phyloP scores from a whole-genome alignment of 2,113 vertebrate species.

The Cygnus buccinator region DNA sequence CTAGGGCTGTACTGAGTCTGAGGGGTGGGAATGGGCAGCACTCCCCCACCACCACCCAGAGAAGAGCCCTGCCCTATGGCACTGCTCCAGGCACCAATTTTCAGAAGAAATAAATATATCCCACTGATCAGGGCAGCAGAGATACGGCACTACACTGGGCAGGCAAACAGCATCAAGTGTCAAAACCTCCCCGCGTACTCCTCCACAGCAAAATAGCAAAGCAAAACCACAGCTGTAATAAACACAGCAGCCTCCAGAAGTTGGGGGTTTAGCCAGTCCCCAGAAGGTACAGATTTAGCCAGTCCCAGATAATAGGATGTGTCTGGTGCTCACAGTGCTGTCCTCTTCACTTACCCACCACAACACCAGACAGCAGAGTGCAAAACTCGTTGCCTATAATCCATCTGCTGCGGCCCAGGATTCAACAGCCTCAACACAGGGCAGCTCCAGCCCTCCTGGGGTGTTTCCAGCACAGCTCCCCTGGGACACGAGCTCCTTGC shows the following conservation, averaged over 20 bases:
- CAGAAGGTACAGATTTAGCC: background rate
- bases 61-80: background rate
- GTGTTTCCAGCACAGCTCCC: background rate
- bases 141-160: background rate
- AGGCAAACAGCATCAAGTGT: fast-evolving
- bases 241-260: background rate
- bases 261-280: background rate
- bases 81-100: background rate
- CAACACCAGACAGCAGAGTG: fast-evolving
- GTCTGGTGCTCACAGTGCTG: background rate
- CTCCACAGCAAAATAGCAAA: background rate
- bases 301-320: background rate
- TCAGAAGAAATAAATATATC: background rate
- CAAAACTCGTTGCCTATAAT: background rate
- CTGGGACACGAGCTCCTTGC: fast-evolving
- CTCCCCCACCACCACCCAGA: fast-evolving
- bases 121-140: background rate
- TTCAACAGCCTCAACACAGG: background rate
- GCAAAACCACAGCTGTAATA: background rate
- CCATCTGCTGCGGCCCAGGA: background rate
- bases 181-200: background rate
- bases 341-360: background rate
- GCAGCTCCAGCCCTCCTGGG: background rate
- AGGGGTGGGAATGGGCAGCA: fast-evolving
- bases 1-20: fast-evolving